These are phyloP conservation scores for Hormiphora californensis DNA, from an alignment of 37 sponge, comb jelly and placozoan species.

Conservation along the genomic window DNA sequence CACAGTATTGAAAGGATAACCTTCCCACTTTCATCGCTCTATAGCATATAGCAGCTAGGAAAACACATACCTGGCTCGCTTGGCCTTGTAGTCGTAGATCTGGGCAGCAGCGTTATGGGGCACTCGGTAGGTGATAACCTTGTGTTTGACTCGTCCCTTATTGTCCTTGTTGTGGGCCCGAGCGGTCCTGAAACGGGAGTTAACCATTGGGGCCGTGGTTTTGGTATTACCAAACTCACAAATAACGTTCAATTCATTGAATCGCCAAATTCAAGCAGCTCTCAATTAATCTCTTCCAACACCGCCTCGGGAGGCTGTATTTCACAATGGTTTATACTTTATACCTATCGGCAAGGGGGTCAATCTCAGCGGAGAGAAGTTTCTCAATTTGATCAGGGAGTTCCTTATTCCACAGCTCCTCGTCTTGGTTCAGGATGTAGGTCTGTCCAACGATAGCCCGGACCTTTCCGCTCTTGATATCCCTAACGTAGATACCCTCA, in stretches of 20 bases:
- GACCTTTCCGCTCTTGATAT: slow-evolving; percentile 94
- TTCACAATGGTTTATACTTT: too few species aligned
- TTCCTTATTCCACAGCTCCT: slow-evolving; percentile 97
- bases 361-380: slow-evolving; percentile 77
- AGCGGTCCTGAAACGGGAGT: too few species aligned
- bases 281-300: too few species aligned
- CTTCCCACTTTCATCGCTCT: too few species aligned
- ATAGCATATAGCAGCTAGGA: too few species aligned
- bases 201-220: too few species aligned
- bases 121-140: slow-evolving; percentile 88
- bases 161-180: slow-evolving; percentile 43
- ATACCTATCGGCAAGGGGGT: slow-evolving; percentile 92
- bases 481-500: slow-evolving; percentile 97
- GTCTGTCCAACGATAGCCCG: slow-evolving; percentile 88
- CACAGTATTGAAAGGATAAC: too few species aligned
- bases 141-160: slow-evolving; percentile 80
- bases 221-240: too few species aligned
- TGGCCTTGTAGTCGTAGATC: slow-evolving; percentile 99
- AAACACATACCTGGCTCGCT: slow-evolving; percentile 78
- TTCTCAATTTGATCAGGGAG: slow-evolving; percentile 93
- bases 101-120: slow-evolving; percentile 99
- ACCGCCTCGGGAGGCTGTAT: too few species aligned
- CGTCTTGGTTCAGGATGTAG: slow-evolving; percentile 98
- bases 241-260: too few species aligned
- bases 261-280: too few species aligned